Percentiles rank a stretch among this genome's conserved stretches.
Evolutionary conservation across 2,888 invertebrate genomes (phyloP).

Genomic region (Ormyrus thymus): DNA sequence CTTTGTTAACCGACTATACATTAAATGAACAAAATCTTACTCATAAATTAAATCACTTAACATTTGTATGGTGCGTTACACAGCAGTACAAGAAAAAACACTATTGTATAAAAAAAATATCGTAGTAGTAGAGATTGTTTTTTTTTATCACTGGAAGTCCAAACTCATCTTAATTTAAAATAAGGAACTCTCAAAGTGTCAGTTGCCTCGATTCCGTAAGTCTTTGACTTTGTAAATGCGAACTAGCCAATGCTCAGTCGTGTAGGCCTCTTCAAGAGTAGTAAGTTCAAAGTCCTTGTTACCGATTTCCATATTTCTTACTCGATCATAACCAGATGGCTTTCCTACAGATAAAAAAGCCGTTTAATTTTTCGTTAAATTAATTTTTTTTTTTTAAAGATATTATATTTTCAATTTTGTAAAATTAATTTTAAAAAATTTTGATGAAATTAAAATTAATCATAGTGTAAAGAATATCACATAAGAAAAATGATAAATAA

Average conservation of each 20-base stretch:
- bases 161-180: constrained; percentile 20
- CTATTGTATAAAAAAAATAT: constrained; percentile 35
- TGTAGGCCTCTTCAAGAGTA: constrained; percentile 99
- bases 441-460: not conserved
- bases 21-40: constrained; percentile 26
- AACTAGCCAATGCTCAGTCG: constrained; percentile 99
- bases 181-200: constrained; percentile 64
- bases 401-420: not conserved
- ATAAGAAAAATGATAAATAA: not conserved
- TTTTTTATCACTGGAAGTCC: constrained; percentile 46
- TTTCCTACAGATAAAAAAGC: constrained; percentile 79
- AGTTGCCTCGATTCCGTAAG: constrained; percentile 90
- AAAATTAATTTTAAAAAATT: not conserved
- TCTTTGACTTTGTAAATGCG: constrained; percentile 98
- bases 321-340: constrained; percentile 96
- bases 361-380: not conserved
- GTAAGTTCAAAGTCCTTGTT: constrained; percentile 98
- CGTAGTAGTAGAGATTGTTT: constrained; percentile 23
- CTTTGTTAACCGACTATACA: too few relatives aligned
- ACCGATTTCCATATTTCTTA: constrained; percentile 97
- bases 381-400: not conserved
- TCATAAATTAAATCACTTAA: constrained; percentile 46
- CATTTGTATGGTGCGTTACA: constrained; percentile 34
- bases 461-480: not conserved
- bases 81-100: constrained; percentile 25